Evolutionary conservation across 2,888 invertebrate genomes (phyloP).

Genomic region (Mythimna impura): DNA sequence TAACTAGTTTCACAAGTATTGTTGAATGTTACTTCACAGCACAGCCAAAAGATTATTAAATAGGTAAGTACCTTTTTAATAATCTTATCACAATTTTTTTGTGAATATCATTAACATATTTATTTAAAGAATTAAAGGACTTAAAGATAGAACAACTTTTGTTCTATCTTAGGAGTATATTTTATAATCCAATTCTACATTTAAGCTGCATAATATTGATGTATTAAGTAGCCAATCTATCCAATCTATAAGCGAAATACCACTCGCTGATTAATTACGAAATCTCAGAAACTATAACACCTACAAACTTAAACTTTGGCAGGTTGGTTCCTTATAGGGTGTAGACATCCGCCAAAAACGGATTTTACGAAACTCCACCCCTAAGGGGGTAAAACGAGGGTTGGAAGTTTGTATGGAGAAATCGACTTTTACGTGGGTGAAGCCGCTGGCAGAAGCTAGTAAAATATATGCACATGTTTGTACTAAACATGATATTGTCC

Average conservation of each 20-base stretch:
- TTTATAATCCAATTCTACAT: not conserved
- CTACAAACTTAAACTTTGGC: too few relatives aligned
- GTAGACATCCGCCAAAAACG: too few relatives aligned
- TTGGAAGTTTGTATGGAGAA: not conserved
- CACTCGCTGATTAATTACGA: too few relatives aligned
- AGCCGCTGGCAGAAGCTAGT: too few relatives aligned
- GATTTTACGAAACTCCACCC: too few relatives aligned
- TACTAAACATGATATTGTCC: slow-evolving; percentile 27
- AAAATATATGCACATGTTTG: slow-evolving; percentile 1
- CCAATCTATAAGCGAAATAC: too few relatives aligned
- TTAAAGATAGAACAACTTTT: not conserved
- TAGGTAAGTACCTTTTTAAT: slow-evolving; percentile 1
- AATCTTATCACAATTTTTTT: slow-evolving; percentile 17
- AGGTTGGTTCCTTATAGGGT: too few relatives aligned
- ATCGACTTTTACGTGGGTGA: not conserved
- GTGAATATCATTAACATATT: slow-evolving; percentile 4
- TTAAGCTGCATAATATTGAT: slow-evolving; percentile 4
- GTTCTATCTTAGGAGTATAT: not conserved
- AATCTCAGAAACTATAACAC: too few relatives aligned
- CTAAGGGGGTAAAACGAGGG: too few relatives aligned
- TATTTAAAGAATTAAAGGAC: not conserved
- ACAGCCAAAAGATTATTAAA: not conserved
- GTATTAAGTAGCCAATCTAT: not conserved
- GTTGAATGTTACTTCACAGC: not conserved
- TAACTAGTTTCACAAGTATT: not conserved